phyloP scores from a whole-genome alignment of 64 coral and sea anemone genomes.

The Stichodactyla helianthus region DNA sequence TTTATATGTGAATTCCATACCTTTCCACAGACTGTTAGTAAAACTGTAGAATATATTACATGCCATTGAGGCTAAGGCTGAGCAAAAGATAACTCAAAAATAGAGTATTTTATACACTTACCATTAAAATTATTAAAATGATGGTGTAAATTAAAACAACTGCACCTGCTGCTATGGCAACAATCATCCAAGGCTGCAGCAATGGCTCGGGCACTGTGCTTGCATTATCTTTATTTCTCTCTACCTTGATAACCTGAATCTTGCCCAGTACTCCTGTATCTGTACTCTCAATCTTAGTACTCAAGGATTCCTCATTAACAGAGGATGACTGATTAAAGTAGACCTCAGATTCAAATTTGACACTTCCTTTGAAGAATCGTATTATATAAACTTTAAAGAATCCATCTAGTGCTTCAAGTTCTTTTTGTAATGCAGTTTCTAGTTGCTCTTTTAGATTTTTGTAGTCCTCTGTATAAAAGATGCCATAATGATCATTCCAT shows the following conservation, averaged over 20 bases:
- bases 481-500: background rate
- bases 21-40: too few relatives aligned
- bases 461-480: background rate
- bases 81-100: background rate
- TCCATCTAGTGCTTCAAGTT: background rate
- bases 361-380: background rate
- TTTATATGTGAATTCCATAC: too few relatives aligned
- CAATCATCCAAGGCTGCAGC: constrained; percentile 3
- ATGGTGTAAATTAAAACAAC: constrained; percentile 6
- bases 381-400: background rate
- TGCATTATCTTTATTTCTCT: background rate
- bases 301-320: background rate
- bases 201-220: background rate
- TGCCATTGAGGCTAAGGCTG: too few relatives aligned
- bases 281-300: background rate
- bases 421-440: background rate
- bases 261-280: background rate
- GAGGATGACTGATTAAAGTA: background rate
- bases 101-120: background rate
- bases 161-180: background rate
- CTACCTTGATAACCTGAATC: background rate
- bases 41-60: too few relatives aligned
- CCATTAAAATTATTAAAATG: background rate
- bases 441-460: background rate
- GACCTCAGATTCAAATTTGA: background rate